These are phyloP conservation scores for Anas capensis DNA, from an alignment of 2,797 vertebrate genomes.

Conservation along the genomic window DNA sequence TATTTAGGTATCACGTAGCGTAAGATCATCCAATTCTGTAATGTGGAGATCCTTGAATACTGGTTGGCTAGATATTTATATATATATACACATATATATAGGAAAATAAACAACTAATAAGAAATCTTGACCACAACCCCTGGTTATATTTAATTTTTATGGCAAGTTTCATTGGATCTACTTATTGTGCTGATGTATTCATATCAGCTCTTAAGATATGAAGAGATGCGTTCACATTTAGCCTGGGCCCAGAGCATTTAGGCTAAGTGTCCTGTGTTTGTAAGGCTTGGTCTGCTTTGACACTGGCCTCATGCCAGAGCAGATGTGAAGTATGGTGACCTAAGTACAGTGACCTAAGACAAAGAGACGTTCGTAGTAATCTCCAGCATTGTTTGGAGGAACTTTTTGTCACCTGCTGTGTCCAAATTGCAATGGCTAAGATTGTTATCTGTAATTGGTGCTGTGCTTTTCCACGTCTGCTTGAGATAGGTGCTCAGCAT, in stretches of 20 bases:
- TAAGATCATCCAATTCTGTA: not conserved
- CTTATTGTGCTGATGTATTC: not conserved
- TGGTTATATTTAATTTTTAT: not conserved
- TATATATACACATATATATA: not conserved
- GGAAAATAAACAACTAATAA: not conserved
- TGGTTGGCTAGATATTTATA: not conserved
- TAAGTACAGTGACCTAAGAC: not conserved
- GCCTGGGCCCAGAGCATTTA: too few relatives aligned
- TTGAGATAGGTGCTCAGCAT: not conserved
- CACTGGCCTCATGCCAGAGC: not conserved
- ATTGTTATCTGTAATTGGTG: not conserved
- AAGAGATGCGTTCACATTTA: not conserved
- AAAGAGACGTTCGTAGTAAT: not conserved
- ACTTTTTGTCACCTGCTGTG: not conserved
- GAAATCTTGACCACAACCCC: not conserved
- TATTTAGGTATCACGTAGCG: not conserved
- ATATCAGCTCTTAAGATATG: not conserved
- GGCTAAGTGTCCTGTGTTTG: not conserved
- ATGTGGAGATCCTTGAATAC: not conserved
- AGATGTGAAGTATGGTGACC: not conserved
- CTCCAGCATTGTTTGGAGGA: not conserved
- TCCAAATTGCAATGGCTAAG: not conserved
- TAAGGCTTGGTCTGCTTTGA: not conserved
- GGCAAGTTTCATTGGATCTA: not conserved
- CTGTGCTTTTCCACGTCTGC: not conserved